Conservation (phyloP, 2,888 invertebrate species). For the Synergus umbraculus region DNA sequence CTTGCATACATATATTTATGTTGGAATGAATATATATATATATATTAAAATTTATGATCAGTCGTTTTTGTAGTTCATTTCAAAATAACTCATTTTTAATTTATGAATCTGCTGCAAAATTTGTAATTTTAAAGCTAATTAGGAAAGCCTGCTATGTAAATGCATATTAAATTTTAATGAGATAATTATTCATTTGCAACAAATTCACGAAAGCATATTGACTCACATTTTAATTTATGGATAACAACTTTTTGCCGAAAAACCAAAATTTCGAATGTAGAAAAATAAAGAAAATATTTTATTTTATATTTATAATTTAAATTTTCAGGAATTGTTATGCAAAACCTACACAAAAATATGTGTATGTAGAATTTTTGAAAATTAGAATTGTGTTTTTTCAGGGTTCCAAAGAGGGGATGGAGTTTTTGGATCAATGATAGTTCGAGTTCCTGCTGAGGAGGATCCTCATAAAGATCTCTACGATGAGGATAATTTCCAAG, state of each 20-base stretch:
- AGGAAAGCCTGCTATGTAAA: not conserved
- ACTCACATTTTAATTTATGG: too few species aligned
- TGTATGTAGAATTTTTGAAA: not conserved
- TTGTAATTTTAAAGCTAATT: not conserved
- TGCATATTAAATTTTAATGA: not conserved
- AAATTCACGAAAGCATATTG: not conserved
- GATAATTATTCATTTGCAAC: not conserved
- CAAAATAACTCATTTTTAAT: not conserved
- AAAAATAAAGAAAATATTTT: too few species aligned
- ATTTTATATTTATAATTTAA: too few species aligned
- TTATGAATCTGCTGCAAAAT: not conserved
- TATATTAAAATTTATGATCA: not conserved
- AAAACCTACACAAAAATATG: too few species aligned
- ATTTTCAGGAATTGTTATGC: too few species aligned
- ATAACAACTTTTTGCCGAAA: too few species aligned
- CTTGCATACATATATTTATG: not conserved
- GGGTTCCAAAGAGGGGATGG: slow-evolving; percentile 94
- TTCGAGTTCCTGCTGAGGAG: slow-evolving; percentile 82
- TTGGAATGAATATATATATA: not conserved
- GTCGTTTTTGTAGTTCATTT: not conserved
- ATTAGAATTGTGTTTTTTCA: slow-evolving; percentile 53
- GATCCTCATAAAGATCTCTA: slow-evolving; percentile 85
- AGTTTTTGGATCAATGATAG: slow-evolving; percentile 87
- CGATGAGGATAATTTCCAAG: slow-evolving; percentile 89
- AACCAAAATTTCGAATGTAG: too few species aligned